These are phyloP conservation scores for Rousettus madagascariensis DNA, from an alignment of 2,797 vertebrate genomes.

Conservation along the genomic window DNA sequence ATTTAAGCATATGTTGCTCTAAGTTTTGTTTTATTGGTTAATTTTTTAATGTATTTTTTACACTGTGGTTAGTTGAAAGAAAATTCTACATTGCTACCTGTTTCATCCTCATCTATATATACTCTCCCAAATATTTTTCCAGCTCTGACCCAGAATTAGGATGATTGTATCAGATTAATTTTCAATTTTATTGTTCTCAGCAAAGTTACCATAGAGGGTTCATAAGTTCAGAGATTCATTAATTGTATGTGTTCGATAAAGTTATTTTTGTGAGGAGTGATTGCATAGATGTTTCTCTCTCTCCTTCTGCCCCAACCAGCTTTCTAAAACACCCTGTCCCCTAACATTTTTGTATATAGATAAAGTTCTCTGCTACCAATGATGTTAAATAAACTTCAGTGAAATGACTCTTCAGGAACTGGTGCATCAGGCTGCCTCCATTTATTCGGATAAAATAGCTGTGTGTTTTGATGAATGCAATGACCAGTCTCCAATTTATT, in stretches of 20 bases:
- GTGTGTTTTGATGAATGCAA: slow-evolving; percentile 87
- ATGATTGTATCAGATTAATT: neutral
- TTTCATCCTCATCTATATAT: neutral
- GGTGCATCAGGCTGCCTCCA: slow-evolving; percentile 82
- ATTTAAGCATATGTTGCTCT: neutral
- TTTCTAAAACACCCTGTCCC: neutral
- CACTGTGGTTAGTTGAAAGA: neutral
- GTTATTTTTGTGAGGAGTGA: neutral
- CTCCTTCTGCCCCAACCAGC: no score
- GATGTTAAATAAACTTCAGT: neutral
- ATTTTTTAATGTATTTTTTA: neutral
- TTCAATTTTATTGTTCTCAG: neutral
- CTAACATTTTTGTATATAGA: neutral
- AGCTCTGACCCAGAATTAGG: neutral
- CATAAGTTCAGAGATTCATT: neutral
- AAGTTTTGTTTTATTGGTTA: slow-evolving; percentile 17
- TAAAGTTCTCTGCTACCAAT: slow-evolving; percentile 25
- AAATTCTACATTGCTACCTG: neutral
- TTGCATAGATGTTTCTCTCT: neutral
- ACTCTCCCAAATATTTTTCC: neutral
- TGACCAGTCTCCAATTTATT: slow-evolving; percentile 46
- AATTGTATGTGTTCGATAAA: neutral
- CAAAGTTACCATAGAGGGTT: neutral
- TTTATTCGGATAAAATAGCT: slow-evolving; percentile 82
- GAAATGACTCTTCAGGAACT: slow-evolving; percentile 87